Conservation (phyloP, 2,888 invertebrate genomes). For the Nysson spinosus region DNA sequence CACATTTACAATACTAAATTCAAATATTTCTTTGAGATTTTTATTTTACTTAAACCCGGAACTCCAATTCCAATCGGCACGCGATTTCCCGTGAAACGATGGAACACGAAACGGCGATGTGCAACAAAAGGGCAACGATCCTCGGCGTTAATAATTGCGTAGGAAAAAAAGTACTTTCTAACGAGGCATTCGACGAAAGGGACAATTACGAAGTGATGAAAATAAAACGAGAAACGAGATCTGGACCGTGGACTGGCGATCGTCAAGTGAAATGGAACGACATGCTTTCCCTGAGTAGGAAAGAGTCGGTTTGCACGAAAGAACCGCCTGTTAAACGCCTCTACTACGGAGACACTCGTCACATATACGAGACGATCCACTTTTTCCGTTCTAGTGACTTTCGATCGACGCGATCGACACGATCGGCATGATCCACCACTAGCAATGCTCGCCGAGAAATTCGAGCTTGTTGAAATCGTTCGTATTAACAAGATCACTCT, state of each 20-base stretch:
- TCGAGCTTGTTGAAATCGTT: background rate
- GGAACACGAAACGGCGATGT: too few species aligned
- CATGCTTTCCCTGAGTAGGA: conserved; percentile 61
- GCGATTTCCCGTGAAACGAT: too few species aligned
- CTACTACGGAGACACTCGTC: conserved; percentile 17
- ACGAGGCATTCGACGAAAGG: background rate
- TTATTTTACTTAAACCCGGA: too few species aligned
- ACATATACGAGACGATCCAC: conserved; percentile 46
- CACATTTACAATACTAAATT: too few species aligned
- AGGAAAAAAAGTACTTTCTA: conserved; percentile 35
- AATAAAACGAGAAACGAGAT: conserved; percentile 25
- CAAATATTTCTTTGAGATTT: too few species aligned
- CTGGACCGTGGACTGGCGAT: conserved; percentile 32
- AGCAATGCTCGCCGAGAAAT: conserved; percentile 11
- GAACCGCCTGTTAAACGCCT: conserved; percentile 24
- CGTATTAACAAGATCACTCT: background rate
- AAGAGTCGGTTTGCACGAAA: conserved; percentile 38
- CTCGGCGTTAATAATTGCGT: too few species aligned
- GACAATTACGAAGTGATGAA: conserved; percentile 14
- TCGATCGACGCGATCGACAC: too few species aligned
- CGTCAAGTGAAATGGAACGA: conserved; percentile 64
- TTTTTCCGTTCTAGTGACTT: conserved; percentile 60
- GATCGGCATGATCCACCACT: conserved; percentile 1
- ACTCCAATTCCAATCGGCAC: too few species aligned
- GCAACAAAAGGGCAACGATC: background rate